Percentiles rank a stretch among this genome's conserved stretches.
Evolutionary conservation across 2,888 invertebrate genomes (phyloP).

Genomic region (Watsonalla binaria): DNA sequence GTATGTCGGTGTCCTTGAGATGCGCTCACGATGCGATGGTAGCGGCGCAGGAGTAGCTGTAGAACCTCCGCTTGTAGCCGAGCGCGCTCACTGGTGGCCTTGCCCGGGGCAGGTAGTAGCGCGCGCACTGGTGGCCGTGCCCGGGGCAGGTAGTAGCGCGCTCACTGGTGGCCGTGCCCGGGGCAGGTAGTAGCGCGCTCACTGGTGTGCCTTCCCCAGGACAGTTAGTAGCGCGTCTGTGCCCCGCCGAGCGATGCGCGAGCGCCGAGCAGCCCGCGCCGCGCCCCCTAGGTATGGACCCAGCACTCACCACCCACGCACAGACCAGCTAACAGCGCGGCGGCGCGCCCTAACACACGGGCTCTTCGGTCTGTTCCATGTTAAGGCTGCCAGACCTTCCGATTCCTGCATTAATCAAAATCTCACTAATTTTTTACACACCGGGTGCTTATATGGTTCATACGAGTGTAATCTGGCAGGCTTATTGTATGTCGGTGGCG

Average conservation of each 20-base stretch:
- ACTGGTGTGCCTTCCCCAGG: slow-evolving; percentile 54
- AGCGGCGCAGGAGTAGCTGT: slow-evolving; percentile 36
- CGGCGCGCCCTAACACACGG: slow-evolving; percentile 23
- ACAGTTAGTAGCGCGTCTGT: slow-evolving; percentile 56
- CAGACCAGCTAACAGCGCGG: slow-evolving; percentile 18
- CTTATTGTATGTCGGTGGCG: slow-evolving; percentile 15
- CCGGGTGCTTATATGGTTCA: too few relatives aligned
- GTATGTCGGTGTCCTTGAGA: slow-evolving; percentile 63
- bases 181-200: slow-evolving; percentile 12
- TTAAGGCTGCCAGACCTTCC: slow-evolving; percentile 17
- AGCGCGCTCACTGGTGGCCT: slow-evolving; percentile 10
- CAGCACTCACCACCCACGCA: slow-evolving; percentile 5
- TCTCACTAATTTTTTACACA: too few relatives aligned
- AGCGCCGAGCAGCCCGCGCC: slow-evolving; percentile 13
- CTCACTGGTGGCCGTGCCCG: slow-evolving; percentile 6
- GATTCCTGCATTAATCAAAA: slow-evolving; percentile 6
- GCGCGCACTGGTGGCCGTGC: slow-evolving; percentile 8
- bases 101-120: slow-evolving; percentile 9
- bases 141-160: slow-evolving; percentile 11
- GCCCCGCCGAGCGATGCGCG: slow-evolving; percentile 33
- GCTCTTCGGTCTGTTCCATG: slow-evolving; percentile 24
- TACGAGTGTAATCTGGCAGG: slow-evolving; percentile 1
- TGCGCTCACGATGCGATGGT: slow-evolving; percentile 40
- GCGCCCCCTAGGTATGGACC: slow-evolving; percentile 35
- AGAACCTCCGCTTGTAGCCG: slow-evolving; percentile 16